Conservation (phyloP, 2,888 invertebrate genomes). For the Phortica okadai region DNA sequence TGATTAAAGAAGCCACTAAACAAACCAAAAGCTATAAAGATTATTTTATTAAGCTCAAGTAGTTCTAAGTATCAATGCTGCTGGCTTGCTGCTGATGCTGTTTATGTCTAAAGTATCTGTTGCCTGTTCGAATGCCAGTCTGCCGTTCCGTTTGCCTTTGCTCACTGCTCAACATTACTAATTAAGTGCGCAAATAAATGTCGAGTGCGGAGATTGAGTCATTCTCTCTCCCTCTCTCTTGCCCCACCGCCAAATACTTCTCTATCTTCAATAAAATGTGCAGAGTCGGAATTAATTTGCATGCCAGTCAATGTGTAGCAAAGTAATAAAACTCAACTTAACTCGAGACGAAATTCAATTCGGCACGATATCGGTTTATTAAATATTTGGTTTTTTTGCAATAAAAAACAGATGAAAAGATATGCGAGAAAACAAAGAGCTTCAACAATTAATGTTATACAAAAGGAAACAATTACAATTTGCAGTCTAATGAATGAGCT, state of each 20-base stretch:
- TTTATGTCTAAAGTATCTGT: neutral
- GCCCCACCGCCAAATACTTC: neutral
- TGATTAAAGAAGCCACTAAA: neutral
- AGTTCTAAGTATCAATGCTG: no score
- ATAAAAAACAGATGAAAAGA: neutral
- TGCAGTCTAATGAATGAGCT: neutral
- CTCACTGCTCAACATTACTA: constrained; percentile 43
- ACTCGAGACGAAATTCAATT: neutral
- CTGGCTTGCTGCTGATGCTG: no score
- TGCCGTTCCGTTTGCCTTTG: constrained; percentile 3
- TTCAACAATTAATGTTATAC: constrained; percentile 55
- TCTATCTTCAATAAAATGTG: neutral
- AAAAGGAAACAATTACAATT: neutral
- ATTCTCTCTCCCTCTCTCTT: neutral
- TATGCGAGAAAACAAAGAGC: constrained; percentile 19
- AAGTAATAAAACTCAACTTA: neutral
- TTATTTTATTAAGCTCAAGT: neutral
- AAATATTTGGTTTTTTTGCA: constrained; percentile 23
- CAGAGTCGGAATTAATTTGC: constrained; percentile 23
- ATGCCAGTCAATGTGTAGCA: neutral
- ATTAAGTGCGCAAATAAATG: constrained; percentile 69
- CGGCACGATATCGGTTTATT: neutral
- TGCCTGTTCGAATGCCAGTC: neutral
- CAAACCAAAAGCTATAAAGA: neutral
- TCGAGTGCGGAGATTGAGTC: neutral